phyloP scores from a whole-genome alignment of 2,113 vertebrate species.

The Mugil cephalus region DNA sequence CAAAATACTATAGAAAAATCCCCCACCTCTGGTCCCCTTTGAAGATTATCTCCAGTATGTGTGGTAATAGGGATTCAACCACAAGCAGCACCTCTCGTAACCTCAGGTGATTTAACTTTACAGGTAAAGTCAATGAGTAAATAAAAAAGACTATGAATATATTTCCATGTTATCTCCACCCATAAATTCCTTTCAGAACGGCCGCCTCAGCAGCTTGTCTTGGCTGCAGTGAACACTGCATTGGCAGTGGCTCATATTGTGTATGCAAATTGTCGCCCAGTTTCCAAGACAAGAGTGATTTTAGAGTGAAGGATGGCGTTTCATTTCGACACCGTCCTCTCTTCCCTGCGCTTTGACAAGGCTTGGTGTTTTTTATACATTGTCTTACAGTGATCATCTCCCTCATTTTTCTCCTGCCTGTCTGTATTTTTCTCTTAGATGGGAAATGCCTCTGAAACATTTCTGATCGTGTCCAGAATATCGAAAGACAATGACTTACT shows the following conservation, averaged over 20 bases:
- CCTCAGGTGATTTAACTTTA: constrained; percentile 36
- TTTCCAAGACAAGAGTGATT: constrained; percentile 14
- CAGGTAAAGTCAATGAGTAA: constrained; percentile 46
- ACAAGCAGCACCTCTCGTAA: constrained; percentile 37
- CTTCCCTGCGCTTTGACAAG: constrained; percentile 19
- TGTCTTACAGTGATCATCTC: too few relatives aligned
- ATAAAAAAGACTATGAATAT: constrained; percentile 63
- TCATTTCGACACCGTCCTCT: constrained; percentile 4
- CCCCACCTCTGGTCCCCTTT: constrained; percentile 38
- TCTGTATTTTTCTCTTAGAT: constrained; percentile 76
- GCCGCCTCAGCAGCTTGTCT: constrained; percentile 23
- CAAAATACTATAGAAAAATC: constrained; percentile 18
- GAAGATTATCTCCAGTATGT: constrained; percentile 45
- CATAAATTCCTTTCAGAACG: constrained; percentile 33
- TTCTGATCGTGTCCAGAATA: constrained; percentile 82
- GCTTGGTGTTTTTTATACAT: too few relatives aligned
- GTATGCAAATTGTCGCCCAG: constrained; percentile 36
- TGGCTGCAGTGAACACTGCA: constrained; percentile 16
- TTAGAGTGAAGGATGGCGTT: constrained; percentile 1
- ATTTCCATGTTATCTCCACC: constrained; percentile 40
- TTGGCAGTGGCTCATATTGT: constrained; percentile 9
- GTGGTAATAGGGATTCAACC: constrained; percentile 29
- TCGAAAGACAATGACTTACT: constrained; percentile 86
- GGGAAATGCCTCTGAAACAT: constrained; percentile 84
- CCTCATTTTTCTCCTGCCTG: too few relatives aligned